phyloP scores from a whole-genome alignment of 1,140 invertebrate genomes.

The Ylistrum balloti region DNA sequence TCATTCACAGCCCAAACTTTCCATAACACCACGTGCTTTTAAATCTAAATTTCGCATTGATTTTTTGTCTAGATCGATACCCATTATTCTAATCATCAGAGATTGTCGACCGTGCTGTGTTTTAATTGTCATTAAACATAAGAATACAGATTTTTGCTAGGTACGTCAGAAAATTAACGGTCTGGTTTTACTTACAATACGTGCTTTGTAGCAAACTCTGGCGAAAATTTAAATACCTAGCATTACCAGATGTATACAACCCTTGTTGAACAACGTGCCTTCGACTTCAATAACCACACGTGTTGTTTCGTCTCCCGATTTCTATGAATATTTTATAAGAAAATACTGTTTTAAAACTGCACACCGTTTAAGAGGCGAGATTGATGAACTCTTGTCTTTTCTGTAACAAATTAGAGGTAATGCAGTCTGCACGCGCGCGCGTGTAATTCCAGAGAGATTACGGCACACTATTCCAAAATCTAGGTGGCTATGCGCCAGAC shows the following conservation, averaged over 20 bases:
- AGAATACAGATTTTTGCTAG: background rate
- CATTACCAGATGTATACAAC: background rate
- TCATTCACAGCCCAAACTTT: background rate
- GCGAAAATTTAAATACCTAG: background rate
- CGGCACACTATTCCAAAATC: background rate
- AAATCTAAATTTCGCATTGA: background rate
- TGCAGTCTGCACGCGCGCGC: background rate
- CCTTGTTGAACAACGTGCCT: background rate
- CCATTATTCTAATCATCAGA: background rate
- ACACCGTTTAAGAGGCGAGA: background rate
- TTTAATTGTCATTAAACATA: background rate
- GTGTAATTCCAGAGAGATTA: background rate
- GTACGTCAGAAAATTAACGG: background rate
- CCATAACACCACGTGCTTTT: background rate
- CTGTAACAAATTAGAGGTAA: background rate
- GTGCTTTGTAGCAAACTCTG: background rate
- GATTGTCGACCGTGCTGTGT: background rate
- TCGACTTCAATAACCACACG: background rate
- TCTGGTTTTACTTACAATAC: background rate
- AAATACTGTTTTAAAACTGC: background rate
- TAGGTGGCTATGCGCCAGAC: background rate
- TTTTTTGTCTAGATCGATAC: background rate
- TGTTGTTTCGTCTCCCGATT: background rate
- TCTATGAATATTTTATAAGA: slow-evolving; percentile 19
- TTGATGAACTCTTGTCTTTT: background rate